A percentile compares a stretch with the other conserved stretches of the same genome.
Conservation (phyloP, 2,888 invertebrate genomes). For the Melitaea athalia region DNA sequence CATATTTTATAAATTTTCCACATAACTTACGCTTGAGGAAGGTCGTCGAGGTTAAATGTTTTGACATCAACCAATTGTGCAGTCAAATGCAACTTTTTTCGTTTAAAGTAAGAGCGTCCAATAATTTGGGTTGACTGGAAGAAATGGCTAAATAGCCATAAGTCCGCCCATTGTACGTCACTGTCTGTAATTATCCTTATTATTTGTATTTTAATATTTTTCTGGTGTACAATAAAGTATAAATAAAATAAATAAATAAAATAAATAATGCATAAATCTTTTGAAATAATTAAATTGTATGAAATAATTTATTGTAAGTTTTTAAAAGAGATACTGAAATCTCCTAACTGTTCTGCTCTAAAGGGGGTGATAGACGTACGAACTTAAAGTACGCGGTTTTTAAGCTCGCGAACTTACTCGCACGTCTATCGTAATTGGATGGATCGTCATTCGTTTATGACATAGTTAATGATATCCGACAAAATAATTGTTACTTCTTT, state of each 20-base stretch:
- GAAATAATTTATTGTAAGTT: slow-evolving; percentile 13
- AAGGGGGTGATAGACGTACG: no score
- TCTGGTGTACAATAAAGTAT: no score
- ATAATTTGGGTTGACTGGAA: no score
- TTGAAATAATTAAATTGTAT: slow-evolving; percentile 18
- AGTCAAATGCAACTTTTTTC: slow-evolving; percentile 8
- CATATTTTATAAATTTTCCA: slow-evolving; percentile 71
- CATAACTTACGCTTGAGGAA: slow-evolving; percentile 57
- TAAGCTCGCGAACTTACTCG: no score
- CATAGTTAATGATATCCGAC: slow-evolving; percentile 8
- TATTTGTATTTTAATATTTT: no score
- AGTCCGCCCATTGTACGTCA: no score
- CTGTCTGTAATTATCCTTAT: no score
- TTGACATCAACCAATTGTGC: slow-evolving; percentile 58
- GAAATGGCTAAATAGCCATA: no score
- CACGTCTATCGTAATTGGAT: slow-evolving; percentile 16
- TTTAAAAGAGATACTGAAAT: slow-evolving; percentile 16
- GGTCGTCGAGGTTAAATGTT: slow-evolving; percentile 59
- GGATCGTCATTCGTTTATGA: slow-evolving; percentile 16
- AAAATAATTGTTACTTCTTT: neutral
- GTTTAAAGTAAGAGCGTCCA: slow-evolving; percentile 17
- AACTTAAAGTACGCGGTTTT: no score
- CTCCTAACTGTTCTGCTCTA: slow-evolving; percentile 4
- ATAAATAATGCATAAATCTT: slow-evolving; percentile 14
- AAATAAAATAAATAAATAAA: no score